Evolutionary conservation across 2,888 invertebrate species (phyloP), one percentile per base, ranked within the genome.

Genomic region (Rhodophaea formosa): DNA sequence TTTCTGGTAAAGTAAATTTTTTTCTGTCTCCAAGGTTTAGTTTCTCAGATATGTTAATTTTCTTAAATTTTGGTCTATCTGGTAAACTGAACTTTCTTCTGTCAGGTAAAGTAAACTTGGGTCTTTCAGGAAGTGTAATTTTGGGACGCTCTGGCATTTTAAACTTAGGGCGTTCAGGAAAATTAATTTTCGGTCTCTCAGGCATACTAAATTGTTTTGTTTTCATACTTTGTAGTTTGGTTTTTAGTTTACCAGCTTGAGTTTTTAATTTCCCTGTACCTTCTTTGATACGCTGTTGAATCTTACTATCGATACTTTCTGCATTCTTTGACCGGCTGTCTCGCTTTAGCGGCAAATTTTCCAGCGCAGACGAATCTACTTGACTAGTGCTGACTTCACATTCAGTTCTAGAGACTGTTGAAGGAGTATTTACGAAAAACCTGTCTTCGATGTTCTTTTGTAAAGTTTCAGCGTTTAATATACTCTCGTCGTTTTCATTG

Each of bases 171-270:
- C 92, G 83, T 29, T 93, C 92, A 12, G 94, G 93, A 64, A 94
- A 78, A 62, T 86, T 91, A 46, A 93, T 91, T 72, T 93, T 93
- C 3, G 94, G 92, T 65, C 87, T 88, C 29, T 93, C 93, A 49
- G 93, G 86, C 78, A 87, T 82, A n/a, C 77, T 72, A 61, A 93
- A 91, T 42, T 85, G 87, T 47, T 93, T 92, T 66, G 93, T 90
- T 74, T 94, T 93, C 7, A 94, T 93, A 62, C 87, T 93, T 71
- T 93, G 93, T 58, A 95, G 75, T 75, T 94, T 94, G 0, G 93
- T 93, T 77, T 94, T 94, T 30, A 97, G 79, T 81, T 94, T 95
- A 30, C 94, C 95, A 14, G 96, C 95, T 77, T 96, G 95, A 43
- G 88, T 92, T 68, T 93, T 94, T 52, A 96, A 70, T 66, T 94